Evolutionary conservation across 2,113 vertebrate species (phyloP).

Genomic region (Penelope pileata): DNA sequence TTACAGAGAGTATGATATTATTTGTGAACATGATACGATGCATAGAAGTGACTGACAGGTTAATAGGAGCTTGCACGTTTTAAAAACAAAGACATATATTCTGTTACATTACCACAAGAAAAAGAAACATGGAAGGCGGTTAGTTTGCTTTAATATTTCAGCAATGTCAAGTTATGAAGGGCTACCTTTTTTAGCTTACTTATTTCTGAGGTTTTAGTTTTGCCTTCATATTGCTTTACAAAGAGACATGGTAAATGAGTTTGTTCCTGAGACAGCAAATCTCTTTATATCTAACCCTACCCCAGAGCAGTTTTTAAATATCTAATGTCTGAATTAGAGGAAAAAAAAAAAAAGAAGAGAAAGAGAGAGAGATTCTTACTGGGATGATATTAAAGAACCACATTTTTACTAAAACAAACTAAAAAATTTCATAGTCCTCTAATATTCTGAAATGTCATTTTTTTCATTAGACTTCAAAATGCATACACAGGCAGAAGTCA

Average conservation of each 20-base stretch:
- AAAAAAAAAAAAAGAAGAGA: background rate
- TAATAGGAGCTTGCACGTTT: slow-evolving; percentile 7
- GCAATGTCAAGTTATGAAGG: slow-evolving; percentile 10
- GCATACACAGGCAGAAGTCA: background rate
- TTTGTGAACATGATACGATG: background rate
- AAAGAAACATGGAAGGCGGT: slow-evolving; percentile 30
- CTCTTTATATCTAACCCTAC: background rate
- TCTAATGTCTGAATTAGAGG: background rate
- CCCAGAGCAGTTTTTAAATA: background rate
- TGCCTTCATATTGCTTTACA: slow-evolving; percentile 25
- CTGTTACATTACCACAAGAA: slow-evolving; percentile 51
- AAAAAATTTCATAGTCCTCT: background rate
- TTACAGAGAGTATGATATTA: background rate
- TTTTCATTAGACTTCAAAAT: background rate
- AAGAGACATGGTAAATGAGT: background rate
- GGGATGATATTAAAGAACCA: background rate
- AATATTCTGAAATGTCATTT: background rate
- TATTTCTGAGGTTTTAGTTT: slow-evolving; percentile 12
- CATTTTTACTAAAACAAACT: background rate
- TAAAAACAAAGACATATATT: slow-evolving; percentile 29
- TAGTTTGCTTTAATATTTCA: slow-evolving; percentile 43
- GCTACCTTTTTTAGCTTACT: background rate
- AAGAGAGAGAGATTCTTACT: background rate
- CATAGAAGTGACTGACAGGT: background rate
- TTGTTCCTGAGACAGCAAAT: background rate